Evolutionary conservation across 2,888 invertebrate genomes (phyloP), one percentile per base, ranked within the genome.

Genomic region (Orthosia gracilis): DNA sequence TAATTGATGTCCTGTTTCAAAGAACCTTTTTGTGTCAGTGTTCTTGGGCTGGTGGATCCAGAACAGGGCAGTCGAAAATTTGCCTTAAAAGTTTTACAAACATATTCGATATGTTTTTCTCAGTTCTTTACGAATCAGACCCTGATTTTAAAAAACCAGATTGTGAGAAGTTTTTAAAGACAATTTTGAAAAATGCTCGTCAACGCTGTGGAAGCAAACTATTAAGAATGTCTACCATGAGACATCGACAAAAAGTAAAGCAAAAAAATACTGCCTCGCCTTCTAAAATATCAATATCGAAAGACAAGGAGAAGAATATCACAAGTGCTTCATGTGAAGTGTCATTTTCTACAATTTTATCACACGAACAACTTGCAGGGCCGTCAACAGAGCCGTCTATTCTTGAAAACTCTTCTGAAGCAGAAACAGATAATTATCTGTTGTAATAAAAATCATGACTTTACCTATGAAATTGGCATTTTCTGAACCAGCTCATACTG

Each of bases 71-170:
- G 50, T 15, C 50, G 50, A 50, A 50, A 50, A 50, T 50, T 18
- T 50, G 50, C 17, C 50, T 50, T 17, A 50, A 18, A 50, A 50
- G 50, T 50, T 50, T 50, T 50, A 50, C 50, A 50, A 50, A 50
- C 17, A 50, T 50, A 50, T 50, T 55, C 9, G 55, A 55, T 55
- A 23, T 55, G 17, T 55, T 55, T 55, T 55, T 55, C 55, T 55
- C 55, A 23, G 55, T 55, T 23, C 23, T 55, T 23, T 23, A 55
- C 23, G 55, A 55, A 55, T 55, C 50, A 50, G 50, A 50, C 50
- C n/a, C 50, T 18, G 50, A 50, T 9, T 50, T 50, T 50, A 18
- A 50, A 55, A 55, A 55, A 23, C 55, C 23, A 23, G 55, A 55
- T 15, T 23, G 55, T 15, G 55, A 55, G 13, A 55, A 55, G 21